Conservation (phyloP, 2,113 vertebrate genomes). For the Tiliqua scincoides region DNA sequence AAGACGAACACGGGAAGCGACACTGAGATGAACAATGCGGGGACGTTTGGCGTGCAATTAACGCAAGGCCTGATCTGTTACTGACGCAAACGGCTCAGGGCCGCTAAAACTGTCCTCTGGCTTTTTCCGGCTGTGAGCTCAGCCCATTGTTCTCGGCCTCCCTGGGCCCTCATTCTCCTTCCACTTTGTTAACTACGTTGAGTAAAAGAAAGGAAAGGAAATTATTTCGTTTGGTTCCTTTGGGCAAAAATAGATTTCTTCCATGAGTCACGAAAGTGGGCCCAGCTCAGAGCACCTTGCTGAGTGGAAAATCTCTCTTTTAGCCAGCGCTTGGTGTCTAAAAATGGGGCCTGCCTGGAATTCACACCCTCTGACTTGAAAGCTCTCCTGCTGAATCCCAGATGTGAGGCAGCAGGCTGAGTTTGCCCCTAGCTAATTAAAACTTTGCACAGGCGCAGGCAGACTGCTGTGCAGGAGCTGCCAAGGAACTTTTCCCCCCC, state of each 20-base stretch:
- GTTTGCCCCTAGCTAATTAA: neutral
- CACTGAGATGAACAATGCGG: too few relatives aligned
- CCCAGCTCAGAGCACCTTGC: neutral
- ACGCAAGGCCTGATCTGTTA: rapidly evolving
- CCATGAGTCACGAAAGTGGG: slow-evolving; percentile 20
- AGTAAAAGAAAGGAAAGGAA: slow-evolving; percentile 24
- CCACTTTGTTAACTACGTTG: neutral
- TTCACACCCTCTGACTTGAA: neutral
- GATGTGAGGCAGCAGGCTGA: slow-evolving; percentile 4
- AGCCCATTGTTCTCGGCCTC: neutral
- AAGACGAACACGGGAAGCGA: neutral
- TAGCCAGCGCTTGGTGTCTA: neutral
- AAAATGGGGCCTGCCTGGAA: neutral
- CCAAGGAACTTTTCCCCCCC: too few relatives aligned
- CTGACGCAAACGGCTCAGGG: neutral
- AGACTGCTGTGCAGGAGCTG: too few relatives aligned
- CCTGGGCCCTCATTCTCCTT: neutral
- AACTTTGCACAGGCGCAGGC: neutral
- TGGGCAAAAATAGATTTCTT: slow-evolving; percentile 53
- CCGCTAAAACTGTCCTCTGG: neutral
- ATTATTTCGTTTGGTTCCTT: slow-evolving; percentile 44
- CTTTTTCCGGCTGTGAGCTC: neutral
- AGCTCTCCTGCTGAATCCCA: neutral
- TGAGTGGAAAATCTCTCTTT: neutral
- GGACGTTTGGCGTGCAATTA: neutral